Base-by-base conservation (phyloP, 2,113 vertebrate genomes). In the Odontophorus gujanensis region DNA sequence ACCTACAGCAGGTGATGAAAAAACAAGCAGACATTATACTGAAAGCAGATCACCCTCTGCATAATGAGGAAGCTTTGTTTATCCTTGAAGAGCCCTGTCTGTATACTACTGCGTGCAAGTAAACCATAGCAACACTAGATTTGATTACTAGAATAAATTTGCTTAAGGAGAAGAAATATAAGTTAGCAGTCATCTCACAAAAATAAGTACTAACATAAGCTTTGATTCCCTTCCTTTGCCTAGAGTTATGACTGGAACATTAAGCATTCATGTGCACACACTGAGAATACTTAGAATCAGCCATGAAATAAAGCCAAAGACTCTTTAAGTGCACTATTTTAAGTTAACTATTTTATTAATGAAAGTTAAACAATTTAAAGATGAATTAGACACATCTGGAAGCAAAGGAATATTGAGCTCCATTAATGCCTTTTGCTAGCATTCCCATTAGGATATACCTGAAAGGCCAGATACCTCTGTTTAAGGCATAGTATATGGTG, bases 1-100 rank as follows among this genome's bases (percentile, higher is more conserved):
- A 73, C 99, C 99, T 99, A 91, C 78, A 90, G 34, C 30, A 95
- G 45, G 58, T 55, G 85, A 89, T 34, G 91, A 95, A 82, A 38
- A 59, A 55, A 18, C 5, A 75, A 92, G 45, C 2, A 81, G 21
- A 74, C 53, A 47, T 93, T 32, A 90, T 30, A 79, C 15, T 63
- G 57, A 90, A 88, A 78, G 22, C 50, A 57, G 9, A 67, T 6
- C 25, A 83, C 28, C 34, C 20, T 71, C 5, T 16, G 22, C 30
- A 38, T 81, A 78, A 1, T 11, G 7, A 73, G 6, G 30, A 85
- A 89, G 66, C 9, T 47, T 30, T 6, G 36, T 30, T 66, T 67
- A 26, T 34, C 62, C 38, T 65, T 63, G 13, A 42, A 77, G 20
- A 93, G 6, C n/a, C 28, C 25, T 14, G 4, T 57, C 48, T 82